Evolutionary conservation across 2,113 vertebrate genomes (phyloP), one percentile per base, ranked within the genome.

Genomic region (Osmerus eperlanus): DNA sequence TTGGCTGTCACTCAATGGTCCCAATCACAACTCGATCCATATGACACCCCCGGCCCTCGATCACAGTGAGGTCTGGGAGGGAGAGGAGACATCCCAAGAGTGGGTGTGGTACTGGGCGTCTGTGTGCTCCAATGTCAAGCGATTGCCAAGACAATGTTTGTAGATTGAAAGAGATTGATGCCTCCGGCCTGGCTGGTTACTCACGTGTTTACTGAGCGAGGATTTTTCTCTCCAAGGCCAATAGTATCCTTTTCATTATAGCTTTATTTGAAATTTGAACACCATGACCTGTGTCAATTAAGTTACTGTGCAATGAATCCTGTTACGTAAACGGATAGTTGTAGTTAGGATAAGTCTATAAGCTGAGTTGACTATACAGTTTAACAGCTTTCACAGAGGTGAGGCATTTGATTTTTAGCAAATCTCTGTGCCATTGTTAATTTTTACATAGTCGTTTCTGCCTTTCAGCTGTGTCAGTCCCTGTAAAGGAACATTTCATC

Each of bases 391-490:
- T 65, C 8, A 65, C n/a, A 65, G 32, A 16, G 29, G 36, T 21
- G 13, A 65, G 8, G 41, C 36, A 19, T 19, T 65, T 36, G 15
- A 65, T 65, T 23, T 7, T 65, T 41, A 65, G 32, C 15, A 36
- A 74, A 65, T 2, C 0, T 36, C 64, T 65, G 73, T 85, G 83
- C 78, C 72, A 72, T 75, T 15, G 25, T 28, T 29, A 7, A 1
- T 58, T 61, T 41, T 7, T 51, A 7, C 9, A 47, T 47, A 47
- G 41, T 9, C 2, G 8, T 47, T 11, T 47, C 41, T 47, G 41
- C 41, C 41, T 47, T 47, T 11, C 9, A 47, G 41, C 41, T 47
- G 41, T 47, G 41, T 47, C 41, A 47, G 41, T 12, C 7, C 41
- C 41, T 47, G 41, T 47, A 47, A 47, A 47, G 41, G 41, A 47